Evolutionary conservation across 2,797 vertebrate genomes (phyloP), one percentile per base, ranked within the genome.

Genomic region (Lates japonicus): DNA sequence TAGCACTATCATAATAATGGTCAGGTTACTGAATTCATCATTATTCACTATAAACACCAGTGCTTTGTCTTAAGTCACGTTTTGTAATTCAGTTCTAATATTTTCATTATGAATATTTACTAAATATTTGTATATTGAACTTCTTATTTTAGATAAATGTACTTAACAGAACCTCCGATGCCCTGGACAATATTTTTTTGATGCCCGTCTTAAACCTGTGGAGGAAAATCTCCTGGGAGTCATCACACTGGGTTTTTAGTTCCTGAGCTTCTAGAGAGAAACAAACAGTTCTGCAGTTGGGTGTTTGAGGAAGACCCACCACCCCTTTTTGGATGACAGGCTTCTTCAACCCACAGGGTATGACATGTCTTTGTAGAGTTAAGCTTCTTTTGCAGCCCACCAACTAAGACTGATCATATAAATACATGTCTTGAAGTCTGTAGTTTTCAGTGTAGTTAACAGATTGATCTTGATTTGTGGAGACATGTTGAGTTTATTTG

Each of bases 311-410:
- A 61, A 94, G 96, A 74, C 97, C 97, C 63, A 94, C 91, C 67
- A 91, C 93, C 0, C n/a, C n/a, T n/a, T 97, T 97, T 91, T 97
- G 97, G 96, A 97, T 97, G 94, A 96, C 96, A 0, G 97, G 97
- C 59, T 97, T 97, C 91, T 97, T 97, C 88, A 97, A 97, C 81
- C 96, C 97, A 5, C 97, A 97, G 83, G 96, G 96, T 97, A 92
- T 63, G 86, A 44, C 10, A 17, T 0, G 1, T 44, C 64, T 70
- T 66, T 37, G 7, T 49, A 44, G 5, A 59, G 2, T 60, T 22
- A 19, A 8, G 5, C 5, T 17, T 59, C 59, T 63, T 22, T 55
- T 42, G 46, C 3, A 49, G n/a, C n/a, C 19, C 25, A 49, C 14
- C 44, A 63, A 42, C 61, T 13, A 39, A 3, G 22, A 22, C 17